These are phyloP conservation scores for Ptychodera flava DNA, from an alignment of 35 echinoderm and acorn worm species.

Conservation along the genomic window DNA sequence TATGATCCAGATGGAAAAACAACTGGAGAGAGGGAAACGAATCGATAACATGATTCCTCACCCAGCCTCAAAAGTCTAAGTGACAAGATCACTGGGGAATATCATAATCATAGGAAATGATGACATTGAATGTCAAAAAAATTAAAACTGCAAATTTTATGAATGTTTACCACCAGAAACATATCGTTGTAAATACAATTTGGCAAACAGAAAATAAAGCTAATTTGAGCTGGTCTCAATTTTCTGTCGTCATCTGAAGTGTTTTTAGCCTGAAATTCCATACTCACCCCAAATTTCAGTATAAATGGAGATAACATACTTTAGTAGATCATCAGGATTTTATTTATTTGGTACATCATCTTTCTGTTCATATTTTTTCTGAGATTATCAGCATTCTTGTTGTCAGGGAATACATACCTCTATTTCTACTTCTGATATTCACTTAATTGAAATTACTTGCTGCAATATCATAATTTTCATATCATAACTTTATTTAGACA, in stretches of 20 bases:
- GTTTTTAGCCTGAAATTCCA: background rate
- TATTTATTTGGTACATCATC: no score
- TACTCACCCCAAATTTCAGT: no score
- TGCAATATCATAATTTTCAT: no score
- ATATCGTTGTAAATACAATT: background rate
- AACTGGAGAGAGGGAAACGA: background rate
- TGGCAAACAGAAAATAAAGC: background rate
- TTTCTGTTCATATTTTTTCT: no score
- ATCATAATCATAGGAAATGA: background rate
- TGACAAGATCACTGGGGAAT: background rate
- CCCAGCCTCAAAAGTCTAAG: background rate
- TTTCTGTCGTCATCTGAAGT: background rate
- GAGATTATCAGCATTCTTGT: no score
- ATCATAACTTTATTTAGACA: no score
- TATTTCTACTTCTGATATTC: no score
- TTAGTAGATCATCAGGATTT: no score
- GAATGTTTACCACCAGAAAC: background rate
- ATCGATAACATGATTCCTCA: background rate
- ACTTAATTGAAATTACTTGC: no score
- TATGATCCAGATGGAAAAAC: background rate
- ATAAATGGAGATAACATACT: no score
- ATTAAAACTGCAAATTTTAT: no score
- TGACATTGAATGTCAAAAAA: background rate
- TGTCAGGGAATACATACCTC: no score
- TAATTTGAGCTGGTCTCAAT: background rate